Base-by-base conservation (phyloP, 1,140 invertebrate species). In the Drosophila virilis region DNA sequence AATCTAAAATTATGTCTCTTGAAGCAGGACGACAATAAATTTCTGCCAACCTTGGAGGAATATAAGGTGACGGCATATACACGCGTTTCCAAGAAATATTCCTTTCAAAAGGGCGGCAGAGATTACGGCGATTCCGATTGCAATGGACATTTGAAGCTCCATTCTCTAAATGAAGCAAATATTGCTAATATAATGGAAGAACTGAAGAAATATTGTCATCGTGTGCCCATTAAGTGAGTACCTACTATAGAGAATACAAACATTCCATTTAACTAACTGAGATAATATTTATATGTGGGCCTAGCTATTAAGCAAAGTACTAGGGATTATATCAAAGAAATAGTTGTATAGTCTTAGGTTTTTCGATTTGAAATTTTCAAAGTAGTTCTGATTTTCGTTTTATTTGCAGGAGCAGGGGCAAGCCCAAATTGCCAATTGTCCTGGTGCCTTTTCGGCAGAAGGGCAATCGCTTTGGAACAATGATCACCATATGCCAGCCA, bases 401-500 rank as follows among this genome's bases (percentile, higher is more conserved):
- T 28, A 28, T 28, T 28, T 28, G 22, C 22, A 28, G 22, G 0
- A 3, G 22, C 5, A 28, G 4, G 22, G 35, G 32, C 8, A 38
- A 8, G 1, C 1, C 7, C 10, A 10, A 42, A 38, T 37, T n/a
- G 12, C 64, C 70, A 9, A 33, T 68, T 0, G 40, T 67, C 0
- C 32, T 61, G n/a, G 43, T 74, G 32, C 71, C 71, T 0, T 48
- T 55, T 22, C 62, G 15, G 38, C 35, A 32, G 13, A 38, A 17
- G 13, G 33, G 9, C n/a, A 7, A 58, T 4, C 13, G 17, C 8
- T 46, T 22, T 17, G 43, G n/a, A 8, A 10, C 22, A 22, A 58
- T 54, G 55, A 2, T 57, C 0, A 45, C 37, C 46, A 42, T 55
- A 8, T 50, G 55, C 12, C 12, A 76, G 8, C 60, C 73, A 42